Evolutionary conservation across 2,797 vertebrate genomes (phyloP).

Genomic region (Chiroxiphia lanceolata): DNA sequence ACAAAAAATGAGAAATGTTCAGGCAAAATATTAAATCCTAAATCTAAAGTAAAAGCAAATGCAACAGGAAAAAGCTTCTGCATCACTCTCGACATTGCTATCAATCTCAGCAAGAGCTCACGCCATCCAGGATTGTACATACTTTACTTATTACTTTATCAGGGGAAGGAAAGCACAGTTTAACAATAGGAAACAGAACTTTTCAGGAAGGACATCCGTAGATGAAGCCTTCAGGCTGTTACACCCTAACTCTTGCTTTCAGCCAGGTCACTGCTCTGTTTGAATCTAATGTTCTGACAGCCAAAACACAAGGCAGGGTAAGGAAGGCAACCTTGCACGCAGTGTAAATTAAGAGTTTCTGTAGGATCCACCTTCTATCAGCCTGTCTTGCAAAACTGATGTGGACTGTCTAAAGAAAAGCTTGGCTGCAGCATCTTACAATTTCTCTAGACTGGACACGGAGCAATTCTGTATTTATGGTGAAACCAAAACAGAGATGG

Average conservation of each 20-base stretch:
- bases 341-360: not conserved
- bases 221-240: not conserved
- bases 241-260: not conserved
- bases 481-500: not conserved
- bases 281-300: not conserved
- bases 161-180: not conserved
- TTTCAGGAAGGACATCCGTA: not conserved
- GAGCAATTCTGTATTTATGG: not conserved
- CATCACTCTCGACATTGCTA: not conserved
- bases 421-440: not conserved
- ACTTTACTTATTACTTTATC: not conserved
- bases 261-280: not conserved
- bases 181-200: not conserved
- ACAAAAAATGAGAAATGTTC: not conserved
- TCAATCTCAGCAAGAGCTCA: not conserved
- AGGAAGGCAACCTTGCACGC: not conserved
- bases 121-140: not conserved
- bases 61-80: not conserved
- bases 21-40: not conserved
- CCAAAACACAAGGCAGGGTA: not conserved
- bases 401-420: not conserved
- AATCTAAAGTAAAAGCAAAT: not conserved
- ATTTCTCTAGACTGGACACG: not conserved
- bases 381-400: not conserved
- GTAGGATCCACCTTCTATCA: not conserved